Percentiles rank a stretch among this genome's conserved stretches.
phyloP scores from a whole-genome alignment of 1,140 invertebrate genomes.

The Zaprionus taronus region DNA sequence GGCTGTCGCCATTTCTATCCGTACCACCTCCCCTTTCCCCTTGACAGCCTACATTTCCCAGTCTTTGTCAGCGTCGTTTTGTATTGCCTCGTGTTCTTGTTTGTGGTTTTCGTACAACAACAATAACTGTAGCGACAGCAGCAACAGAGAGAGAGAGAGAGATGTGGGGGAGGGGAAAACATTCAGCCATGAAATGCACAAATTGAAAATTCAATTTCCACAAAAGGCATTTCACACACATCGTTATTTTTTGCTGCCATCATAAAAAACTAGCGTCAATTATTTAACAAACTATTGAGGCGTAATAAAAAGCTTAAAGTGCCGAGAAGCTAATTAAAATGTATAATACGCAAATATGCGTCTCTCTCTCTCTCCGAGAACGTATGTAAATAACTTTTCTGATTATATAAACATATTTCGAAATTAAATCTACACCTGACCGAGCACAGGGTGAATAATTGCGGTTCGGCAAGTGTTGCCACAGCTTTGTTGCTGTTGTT shows the following conservation, averaged over 20 bases:
- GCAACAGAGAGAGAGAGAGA: not conserved
- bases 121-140: not conserved
- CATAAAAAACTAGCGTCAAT: slow-evolving; percentile 19
- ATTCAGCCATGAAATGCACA: slow-evolving; percentile 51
- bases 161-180: slow-evolving; percentile 11
- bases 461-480: not conserved
- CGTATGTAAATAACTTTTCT: not conserved
- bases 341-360: slow-evolving; percentile 9
- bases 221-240: slow-evolving; percentile 44
- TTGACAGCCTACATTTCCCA: slow-evolving; percentile 10
- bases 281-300: slow-evolving; percentile 20
- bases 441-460: slow-evolving; percentile 20
- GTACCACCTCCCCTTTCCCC: slow-evolving; percentile 5
- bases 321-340: slow-evolving; percentile 3
- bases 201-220: slow-evolving; percentile 69
- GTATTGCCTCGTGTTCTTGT: slow-evolving; percentile 31
- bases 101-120: slow-evolving; percentile 16
- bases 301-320: not conserved
- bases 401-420: slow-evolving; percentile 24
- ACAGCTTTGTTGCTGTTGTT: not conserved
- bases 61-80: slow-evolving; percentile 41
- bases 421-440: slow-evolving; percentile 37
- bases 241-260: slow-evolving; percentile 27
- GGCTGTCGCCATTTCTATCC: slow-evolving; percentile 11
- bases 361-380: not conserved